Base-by-base conservation (phyloP, 1,140 invertebrate species). In the Atta texana region DNA sequence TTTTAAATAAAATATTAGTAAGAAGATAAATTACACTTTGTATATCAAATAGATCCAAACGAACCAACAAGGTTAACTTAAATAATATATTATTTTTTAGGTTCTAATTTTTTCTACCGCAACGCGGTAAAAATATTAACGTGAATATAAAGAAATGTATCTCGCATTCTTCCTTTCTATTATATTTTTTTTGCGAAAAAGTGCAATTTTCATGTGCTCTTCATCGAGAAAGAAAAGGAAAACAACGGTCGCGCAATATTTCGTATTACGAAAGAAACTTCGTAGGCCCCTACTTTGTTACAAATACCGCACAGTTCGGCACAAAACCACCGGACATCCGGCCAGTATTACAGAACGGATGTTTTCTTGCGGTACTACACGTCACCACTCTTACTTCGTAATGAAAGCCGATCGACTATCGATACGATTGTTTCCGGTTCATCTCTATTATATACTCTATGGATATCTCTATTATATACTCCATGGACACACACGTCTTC, bases 281-380 rank as follows among this genome's bases (percentile, higher is more conserved):
- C 12, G 21, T 59, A 53, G 18, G 39, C 12, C 1, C 3, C 39
- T 80, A 80, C 49, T 61, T 84, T 51, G 24, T 75, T 84, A 84
- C 39, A 61, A 74, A 75, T 84, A 84, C 55, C 69, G 8, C 69
- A 61, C 53, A 49, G 10, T 84, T 84, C 69, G 39, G 14, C 69
- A 34, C 57, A 14, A 82, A 84, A 84, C 80, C 69, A 84, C 80
- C 80, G 80, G 80, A 84, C 8, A 12, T 84, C 80, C 80, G 69
- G 69, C n/a, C 55, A 61, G 6, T 49, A 49, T 61, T 75, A 61
- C 39, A 63, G 55, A 75, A 84, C 55, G 80, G 44, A 82, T 18
- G 78, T 82, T 84, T 84, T 14, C 69, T 84, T 84, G 80, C 39
- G 69, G 69, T 82, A 57, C 55, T 49, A 34, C 12, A 74, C 31